phyloP scores from a whole-genome alignment of 2,888 invertebrate genomes.

The Drosophila testacea region DNA sequence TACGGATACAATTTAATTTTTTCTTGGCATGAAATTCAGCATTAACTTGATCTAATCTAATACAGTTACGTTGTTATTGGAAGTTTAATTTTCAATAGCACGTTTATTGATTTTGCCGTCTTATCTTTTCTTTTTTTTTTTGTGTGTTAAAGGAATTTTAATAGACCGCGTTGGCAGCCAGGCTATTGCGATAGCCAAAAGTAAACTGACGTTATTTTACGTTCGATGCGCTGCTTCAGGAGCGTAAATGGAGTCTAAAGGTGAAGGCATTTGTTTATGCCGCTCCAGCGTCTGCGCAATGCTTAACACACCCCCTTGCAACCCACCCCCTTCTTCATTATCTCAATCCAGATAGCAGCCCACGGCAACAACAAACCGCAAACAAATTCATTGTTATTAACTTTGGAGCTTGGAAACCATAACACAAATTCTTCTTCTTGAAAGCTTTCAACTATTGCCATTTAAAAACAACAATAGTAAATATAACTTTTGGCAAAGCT shows the following conservation, averaged over 20 bases:
- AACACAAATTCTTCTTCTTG: conserved; percentile 1
- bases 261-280: conserved; percentile 74
- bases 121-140: conserved; percentile 51
- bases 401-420: conserved; percentile 9
- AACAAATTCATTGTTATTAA: conserved; percentile 17
- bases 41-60: conserved; percentile 66
- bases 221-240: conserved; percentile 32
- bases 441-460: background rate
- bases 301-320: background rate
- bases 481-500: background rate
- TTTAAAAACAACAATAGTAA: conserved; percentile 10
- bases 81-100: conserved; percentile 51
- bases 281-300: conserved; percentile 66
- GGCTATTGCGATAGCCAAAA: conserved; percentile 64
- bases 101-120: conserved; percentile 70
- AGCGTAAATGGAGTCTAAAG: conserved; percentile 45
- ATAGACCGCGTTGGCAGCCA: conserved; percentile 57
- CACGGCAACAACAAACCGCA: conserved; percentile 1
- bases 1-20: background rate
- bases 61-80: conserved; percentile 26
- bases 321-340: background rate
- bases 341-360: conserved; percentile 12
- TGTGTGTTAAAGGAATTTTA: background rate
- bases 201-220: conserved; percentile 66
- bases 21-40: conserved; percentile 54